Evolutionary conservation across 2,113 vertebrate genomes (phyloP).

Genomic region (Marmota monax): DNA sequence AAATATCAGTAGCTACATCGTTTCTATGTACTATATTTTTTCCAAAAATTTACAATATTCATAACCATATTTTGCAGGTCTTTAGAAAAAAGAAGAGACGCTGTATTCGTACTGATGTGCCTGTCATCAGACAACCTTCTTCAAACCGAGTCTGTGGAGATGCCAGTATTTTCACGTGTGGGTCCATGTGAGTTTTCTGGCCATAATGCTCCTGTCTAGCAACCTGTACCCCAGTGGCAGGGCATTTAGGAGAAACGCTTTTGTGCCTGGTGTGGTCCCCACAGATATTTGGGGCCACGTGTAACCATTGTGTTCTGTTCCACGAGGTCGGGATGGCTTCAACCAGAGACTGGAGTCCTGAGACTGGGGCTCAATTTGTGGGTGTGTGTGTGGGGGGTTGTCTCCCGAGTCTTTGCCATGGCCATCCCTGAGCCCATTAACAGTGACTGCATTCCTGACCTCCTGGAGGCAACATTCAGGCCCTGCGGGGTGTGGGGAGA

Average conservation of each 20-base stretch:
- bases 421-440: too few relatives aligned
- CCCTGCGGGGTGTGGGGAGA: rapidly evolving
- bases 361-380: too few relatives aligned
- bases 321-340: neutral
- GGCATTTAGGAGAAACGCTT: neutral
- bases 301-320: neutral
- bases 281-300: neutral
- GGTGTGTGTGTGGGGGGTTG: neutral
- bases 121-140: neutral
- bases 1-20: neutral
- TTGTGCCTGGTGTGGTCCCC: rapidly evolving
- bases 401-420: too few relatives aligned
- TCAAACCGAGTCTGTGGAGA: neutral
- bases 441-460: rapidly evolving
- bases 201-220: neutral
- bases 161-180: neutral
- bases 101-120: neutral
- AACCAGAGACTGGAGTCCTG: too few relatives aligned
- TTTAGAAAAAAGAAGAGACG: neutral
- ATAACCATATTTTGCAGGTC: neutral
- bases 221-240: neutral
- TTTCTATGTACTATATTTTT: neutral
- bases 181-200: too few relatives aligned
- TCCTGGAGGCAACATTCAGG: rapidly evolving
- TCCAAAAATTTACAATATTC: neutral